Conservation (phyloP, 2,797 vertebrate genomes). For the Betta splendens region DNA sequence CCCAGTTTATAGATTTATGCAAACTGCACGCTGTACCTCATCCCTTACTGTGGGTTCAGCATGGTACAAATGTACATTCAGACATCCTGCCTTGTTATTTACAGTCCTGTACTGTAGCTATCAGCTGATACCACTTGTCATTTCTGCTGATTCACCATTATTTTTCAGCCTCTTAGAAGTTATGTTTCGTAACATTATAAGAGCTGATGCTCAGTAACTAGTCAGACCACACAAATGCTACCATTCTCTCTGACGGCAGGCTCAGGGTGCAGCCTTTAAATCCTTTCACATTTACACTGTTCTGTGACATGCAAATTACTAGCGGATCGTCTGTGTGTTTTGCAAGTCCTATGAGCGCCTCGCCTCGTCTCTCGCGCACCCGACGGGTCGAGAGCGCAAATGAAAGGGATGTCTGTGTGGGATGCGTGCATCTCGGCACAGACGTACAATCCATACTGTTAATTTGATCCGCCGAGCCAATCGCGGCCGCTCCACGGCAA, state of each 20-base stretch:
- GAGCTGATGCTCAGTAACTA: constrained; percentile 23
- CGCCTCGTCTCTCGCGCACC: constrained; percentile 46
- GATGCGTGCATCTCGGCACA: constrained; percentile 51
- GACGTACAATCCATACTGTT: constrained; percentile 58
- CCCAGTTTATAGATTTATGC: constrained; percentile 36
- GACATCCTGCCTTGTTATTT: constrained; percentile 29
- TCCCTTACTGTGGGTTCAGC: no score
- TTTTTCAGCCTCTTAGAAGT: constrained; percentile 39
- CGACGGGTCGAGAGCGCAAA: constrained; percentile 47
- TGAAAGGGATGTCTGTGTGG: constrained; percentile 66
- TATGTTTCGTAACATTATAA: constrained; percentile 33
- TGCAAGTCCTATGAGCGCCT: constrained; percentile 45
- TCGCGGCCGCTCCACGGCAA: constrained; percentile 14
- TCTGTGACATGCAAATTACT: constrained; percentile 50
- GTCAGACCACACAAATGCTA: constrained; percentile 20
- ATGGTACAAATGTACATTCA: no score
- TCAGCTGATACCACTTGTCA: constrained; percentile 17
- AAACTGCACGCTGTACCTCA: no score
- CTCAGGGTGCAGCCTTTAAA: constrained; percentile 21
- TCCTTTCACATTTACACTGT: constrained; percentile 46
- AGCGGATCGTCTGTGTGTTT: constrained; percentile 38
- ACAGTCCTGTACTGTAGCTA: no score
- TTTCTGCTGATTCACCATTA: constrained; percentile 38
- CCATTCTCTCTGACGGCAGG: constrained; percentile 8
- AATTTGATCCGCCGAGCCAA: constrained; percentile 33